These are phyloP conservation scores for Clarias magur DNA, from an alignment of 2,113 vertebrate species.

Conservation along the genomic window DNA sequence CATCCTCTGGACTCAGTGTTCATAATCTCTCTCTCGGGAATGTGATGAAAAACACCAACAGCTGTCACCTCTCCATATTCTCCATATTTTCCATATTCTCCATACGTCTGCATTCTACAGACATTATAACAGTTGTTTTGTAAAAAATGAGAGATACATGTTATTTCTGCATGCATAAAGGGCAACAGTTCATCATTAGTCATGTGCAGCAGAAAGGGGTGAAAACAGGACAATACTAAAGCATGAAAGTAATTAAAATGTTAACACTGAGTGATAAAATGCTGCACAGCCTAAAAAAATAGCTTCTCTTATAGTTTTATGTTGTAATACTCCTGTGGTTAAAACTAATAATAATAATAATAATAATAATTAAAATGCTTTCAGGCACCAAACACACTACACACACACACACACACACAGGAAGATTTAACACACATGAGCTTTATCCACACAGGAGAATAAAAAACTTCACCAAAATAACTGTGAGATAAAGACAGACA, in stretches of 20 bases:
- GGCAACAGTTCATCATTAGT: neutral
- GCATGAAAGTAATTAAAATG: neutral
- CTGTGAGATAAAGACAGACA: neutral
- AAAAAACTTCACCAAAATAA: neutral
- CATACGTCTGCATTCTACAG: too few relatives aligned
- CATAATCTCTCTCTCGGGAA: too few relatives aligned
- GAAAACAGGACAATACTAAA: neutral
- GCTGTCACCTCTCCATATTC: too few relatives aligned
- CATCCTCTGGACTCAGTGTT: neutral
- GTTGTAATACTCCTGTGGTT: neutral
- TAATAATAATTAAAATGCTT: too few relatives aligned
- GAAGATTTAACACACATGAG: neutral
- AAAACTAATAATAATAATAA: neutral
- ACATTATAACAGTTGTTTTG: neutral
- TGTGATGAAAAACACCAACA: neutral
- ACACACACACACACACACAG: conserved; percentile 28
- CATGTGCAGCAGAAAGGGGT: neutral
- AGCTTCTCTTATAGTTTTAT: neutral
- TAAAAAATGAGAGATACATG: neutral
- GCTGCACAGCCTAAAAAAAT: too few relatives aligned
- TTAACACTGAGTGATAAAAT: neutral
- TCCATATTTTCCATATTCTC: too few relatives aligned
- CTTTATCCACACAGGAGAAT: neutral
- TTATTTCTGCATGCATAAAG: neutral
- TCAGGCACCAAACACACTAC: conserved; percentile 58